A percentile compares a stretch with the other conserved stretches of the same genome.
These are phyloP conservation scores for Hermetia illucens DNA, from an alignment of 1,140 invertebrate genomes.

Conservation along the genomic window DNA sequence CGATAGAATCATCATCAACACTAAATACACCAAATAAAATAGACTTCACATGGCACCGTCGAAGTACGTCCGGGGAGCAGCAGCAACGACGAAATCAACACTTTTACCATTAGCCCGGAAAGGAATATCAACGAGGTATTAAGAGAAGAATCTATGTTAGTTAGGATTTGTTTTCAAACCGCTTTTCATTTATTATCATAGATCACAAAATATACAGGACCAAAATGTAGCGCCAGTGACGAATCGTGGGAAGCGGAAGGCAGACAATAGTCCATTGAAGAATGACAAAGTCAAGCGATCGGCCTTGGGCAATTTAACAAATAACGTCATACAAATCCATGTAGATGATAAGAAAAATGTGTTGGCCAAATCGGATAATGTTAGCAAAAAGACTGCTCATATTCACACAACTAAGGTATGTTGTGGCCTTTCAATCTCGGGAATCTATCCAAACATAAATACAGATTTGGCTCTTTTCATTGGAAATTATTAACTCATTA, in stretches of 20 bases:
- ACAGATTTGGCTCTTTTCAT: neutral
- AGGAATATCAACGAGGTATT: slow-evolving; percentile 29
- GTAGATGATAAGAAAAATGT: slow-evolving; percentile 9
- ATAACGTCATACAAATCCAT: slow-evolving; percentile 30
- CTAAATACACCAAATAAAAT: no score
- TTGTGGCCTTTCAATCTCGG: neutral
- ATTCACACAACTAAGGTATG: neutral
- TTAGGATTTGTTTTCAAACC: neutral
- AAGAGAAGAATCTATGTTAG: neutral
- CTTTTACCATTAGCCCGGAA: slow-evolving; percentile 17
- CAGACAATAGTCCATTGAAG: slow-evolving; percentile 27
- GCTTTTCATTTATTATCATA: neutral
- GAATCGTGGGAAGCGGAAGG: slow-evolving; percentile 26
- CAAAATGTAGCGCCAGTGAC: slow-evolving; percentile 20
- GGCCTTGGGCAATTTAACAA: slow-evolving; percentile 52
- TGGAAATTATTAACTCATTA: neutral
- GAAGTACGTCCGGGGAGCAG: slow-evolving; percentile 14
- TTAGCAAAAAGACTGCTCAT: neutral
- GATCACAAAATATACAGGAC: slow-evolving; percentile 22
- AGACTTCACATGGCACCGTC: slow-evolving; percentile 30
- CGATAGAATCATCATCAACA: no score
- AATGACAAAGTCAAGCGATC: slow-evolving; percentile 38
- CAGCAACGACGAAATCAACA: slow-evolving; percentile 10
- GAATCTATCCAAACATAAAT: neutral
- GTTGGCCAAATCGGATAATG: neutral